These are phyloP conservation scores for Paraplagusia blochii DNA, from an alignment of 2,113 vertebrate species.

Conservation along the genomic window DNA sequence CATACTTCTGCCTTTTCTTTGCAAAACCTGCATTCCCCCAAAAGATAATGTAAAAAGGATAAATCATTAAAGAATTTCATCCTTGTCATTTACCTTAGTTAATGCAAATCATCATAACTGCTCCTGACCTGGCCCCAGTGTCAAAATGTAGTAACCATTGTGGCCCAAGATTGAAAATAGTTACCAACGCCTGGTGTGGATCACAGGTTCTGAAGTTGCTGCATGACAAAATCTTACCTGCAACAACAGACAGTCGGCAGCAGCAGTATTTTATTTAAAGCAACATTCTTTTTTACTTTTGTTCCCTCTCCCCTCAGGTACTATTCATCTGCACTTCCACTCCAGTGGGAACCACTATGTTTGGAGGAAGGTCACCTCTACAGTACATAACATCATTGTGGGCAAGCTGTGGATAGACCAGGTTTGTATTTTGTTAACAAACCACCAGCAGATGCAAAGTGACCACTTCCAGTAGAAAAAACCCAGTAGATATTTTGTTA, in stretches of 20 bases:
- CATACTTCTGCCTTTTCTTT: too few relatives aligned
- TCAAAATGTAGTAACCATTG: too few relatives aligned
- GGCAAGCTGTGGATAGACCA: constrained; percentile 99
- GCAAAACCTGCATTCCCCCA: too few relatives aligned
- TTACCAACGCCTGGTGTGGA: neutral
- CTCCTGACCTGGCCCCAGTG: too few relatives aligned
- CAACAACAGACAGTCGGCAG: too few relatives aligned
- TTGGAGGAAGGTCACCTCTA: constrained; percentile 98
- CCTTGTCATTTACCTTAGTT: too few relatives aligned
- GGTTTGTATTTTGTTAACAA: constrained; percentile 71
- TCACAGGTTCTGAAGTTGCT: constrained; percentile 3
- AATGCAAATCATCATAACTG: too few relatives aligned
- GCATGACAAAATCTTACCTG: neutral
- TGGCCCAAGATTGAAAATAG: too few relatives aligned
- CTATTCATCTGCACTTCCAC: constrained; percentile 94
- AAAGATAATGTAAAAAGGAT: too few relatives aligned
- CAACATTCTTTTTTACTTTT: constrained; percentile 1
- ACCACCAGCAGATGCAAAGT: constrained; percentile 2
- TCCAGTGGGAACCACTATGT: constrained; percentile 93
- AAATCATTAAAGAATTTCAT: too few relatives aligned
- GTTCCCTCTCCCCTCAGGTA: constrained; percentile 71
- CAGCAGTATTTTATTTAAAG: neutral
- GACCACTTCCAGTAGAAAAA: constrained; percentile 1
- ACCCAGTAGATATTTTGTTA: neutral
- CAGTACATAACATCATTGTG: constrained; percentile 98